A percentile compares a stretch with the other conserved stretches of the same genome.
These are phyloP conservation scores for Halyomorpha halys DNA, from an alignment of 1,140 invertebrate species.

Conservation along the genomic window DNA sequence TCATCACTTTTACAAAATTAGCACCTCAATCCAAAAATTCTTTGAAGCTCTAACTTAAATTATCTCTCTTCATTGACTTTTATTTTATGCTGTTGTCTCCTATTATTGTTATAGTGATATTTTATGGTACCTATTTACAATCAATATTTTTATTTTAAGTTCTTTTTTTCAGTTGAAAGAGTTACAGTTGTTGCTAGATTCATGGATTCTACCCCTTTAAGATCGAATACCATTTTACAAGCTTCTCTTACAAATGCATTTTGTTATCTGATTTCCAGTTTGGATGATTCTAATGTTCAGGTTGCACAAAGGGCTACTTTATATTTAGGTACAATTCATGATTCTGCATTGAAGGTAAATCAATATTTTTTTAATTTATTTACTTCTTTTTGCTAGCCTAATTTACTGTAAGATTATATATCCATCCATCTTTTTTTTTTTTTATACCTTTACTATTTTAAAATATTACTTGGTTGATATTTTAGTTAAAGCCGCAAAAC, in stretches of 20 bases:
- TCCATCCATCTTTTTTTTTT: no score
- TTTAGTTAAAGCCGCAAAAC: no score
- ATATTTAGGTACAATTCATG: slow-evolving; percentile 88
- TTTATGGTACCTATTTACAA: no score
- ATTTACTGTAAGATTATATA: no score
- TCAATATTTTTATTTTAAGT: neutral
- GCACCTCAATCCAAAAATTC: no score
- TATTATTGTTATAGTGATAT: no score
- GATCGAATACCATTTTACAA: slow-evolving; percentile 72
- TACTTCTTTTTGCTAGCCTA: neutral
- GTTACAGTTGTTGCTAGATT: slow-evolving; percentile 86
- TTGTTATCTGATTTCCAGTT: slow-evolving; percentile 88
- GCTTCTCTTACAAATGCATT: slow-evolving; percentile 93
- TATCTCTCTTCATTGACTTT: no score
- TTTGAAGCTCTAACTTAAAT: no score
- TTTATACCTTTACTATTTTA: no score
- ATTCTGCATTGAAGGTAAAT: slow-evolving; percentile 61
- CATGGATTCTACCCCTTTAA: slow-evolving; percentile 78
- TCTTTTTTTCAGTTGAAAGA: slow-evolving; percentile 61
- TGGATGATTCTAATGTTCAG: slow-evolving; percentile 90
- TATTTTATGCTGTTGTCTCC: no score
- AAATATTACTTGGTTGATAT: no score
- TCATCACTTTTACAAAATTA: no score
- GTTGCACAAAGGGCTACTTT: slow-evolving; percentile 88
- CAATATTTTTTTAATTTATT: neutral